Percentiles rank a stretch among this genome's conserved stretches.
phyloP scores from a whole-genome alignment of 2,797 vertebrate genomes.

The Prionace glauca region DNA sequence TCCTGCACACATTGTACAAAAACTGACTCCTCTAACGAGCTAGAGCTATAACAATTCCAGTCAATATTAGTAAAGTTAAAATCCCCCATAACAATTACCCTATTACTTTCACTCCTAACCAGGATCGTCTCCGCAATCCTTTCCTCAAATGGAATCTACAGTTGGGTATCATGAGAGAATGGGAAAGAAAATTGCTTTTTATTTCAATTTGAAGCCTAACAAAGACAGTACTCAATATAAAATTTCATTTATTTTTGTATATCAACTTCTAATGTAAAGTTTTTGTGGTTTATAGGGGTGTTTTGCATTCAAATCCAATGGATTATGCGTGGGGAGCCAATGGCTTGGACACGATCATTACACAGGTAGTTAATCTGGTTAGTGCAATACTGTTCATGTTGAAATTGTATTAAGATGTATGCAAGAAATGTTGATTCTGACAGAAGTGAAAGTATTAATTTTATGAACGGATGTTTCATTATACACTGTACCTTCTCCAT shows the following conservation, averaged over 20 bases:
- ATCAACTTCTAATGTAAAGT: not conserved
- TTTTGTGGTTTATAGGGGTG: conserved; percentile 66
- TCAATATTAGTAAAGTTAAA: too few relatives aligned
- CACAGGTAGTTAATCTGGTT: conserved; percentile 70
- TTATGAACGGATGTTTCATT: not conserved
- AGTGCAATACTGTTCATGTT: not conserved
- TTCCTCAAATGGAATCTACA: too few relatives aligned
- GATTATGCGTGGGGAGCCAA: conserved; percentile 97
- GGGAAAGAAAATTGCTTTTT: not conserved
- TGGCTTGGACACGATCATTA: conserved; percentile 91
- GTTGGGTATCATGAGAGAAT: not conserved
- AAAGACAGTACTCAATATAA: not conserved
- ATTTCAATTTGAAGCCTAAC: not conserved
- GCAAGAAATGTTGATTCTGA: not conserved
- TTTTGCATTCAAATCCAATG: conserved; percentile 95
- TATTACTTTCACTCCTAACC: too few relatives aligned
- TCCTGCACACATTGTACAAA: too few relatives aligned
- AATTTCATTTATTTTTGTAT: not conserved
- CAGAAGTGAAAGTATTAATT: not conserved
- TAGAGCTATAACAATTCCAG: too few relatives aligned
- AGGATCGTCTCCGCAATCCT: too few relatives aligned
- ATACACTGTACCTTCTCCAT: not conserved
- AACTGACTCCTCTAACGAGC: too few relatives aligned
- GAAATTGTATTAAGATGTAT: not conserved
- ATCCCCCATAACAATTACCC: too few relatives aligned